Percentiles rank a stretch among this genome's conserved stretches.
Evolutionary conservation across 1,140 invertebrate species (phyloP).

Genomic region (Danaus melanippus): DNA sequence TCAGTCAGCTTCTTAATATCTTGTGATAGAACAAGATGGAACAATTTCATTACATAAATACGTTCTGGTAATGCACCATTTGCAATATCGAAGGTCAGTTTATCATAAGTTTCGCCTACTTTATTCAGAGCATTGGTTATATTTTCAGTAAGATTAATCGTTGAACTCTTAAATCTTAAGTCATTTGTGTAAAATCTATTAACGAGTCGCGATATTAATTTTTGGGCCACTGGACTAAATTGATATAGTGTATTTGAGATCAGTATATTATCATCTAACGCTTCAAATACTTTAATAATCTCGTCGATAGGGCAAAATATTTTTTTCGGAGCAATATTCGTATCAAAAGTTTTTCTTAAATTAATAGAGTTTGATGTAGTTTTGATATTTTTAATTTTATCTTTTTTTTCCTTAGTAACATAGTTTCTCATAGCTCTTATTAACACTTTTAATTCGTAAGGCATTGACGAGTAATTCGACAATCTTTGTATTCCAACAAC

Average conservation of each 20-base stretch:
- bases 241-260: conserved; percentile 20
- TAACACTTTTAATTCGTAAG: conserved; percentile 27
- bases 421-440: conserved; percentile 34
- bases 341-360: conserved; percentile 14
- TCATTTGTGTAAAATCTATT: conserved; percentile 26
- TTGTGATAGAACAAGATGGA: conserved; percentile 30
- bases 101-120: conserved; percentile 33
- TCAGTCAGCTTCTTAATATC: conserved; percentile 43
- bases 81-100: conserved; percentile 20
- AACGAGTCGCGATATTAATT: conserved; percentile 33
- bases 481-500: conserved; percentile 25
- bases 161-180: conserved; percentile 13
- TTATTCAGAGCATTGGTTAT: conserved; percentile 28
- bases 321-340: conserved; percentile 3
- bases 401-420: conserved; percentile 19
- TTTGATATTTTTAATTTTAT: conserved; percentile 4
- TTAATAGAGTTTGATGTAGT: conserved; percentile 6
- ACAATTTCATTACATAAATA: conserved; percentile 33
- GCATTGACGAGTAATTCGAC: conserved; percentile 12
- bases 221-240: conserved; percentile 21
- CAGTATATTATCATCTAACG: conserved; percentile 27
- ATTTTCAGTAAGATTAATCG: conserved; percentile 28
- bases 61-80: conserved; percentile 20
- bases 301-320: conserved; percentile 6
- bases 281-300: conserved; percentile 26